Evolutionary conservation across 2,888 invertebrate species (phyloP).

Genomic region (Apeira syringaria): DNA sequence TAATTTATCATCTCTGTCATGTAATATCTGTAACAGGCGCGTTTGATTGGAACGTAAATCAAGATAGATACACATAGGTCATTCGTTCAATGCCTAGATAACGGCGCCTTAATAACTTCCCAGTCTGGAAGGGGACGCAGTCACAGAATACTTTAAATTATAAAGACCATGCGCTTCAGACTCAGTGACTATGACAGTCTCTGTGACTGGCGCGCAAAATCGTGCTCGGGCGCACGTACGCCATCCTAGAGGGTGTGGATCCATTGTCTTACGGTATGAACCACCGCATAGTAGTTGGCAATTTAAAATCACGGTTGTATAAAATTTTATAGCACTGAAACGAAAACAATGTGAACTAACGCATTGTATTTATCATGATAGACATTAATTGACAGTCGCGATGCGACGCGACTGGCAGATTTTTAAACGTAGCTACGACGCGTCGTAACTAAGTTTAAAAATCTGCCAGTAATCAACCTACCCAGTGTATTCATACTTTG

Average conservation of each 20-base stretch:
- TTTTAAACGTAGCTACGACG: too few species aligned
- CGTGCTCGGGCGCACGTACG: constrained; percentile 75
- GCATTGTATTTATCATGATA: too few species aligned
- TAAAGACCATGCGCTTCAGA: constrained; percentile 38
- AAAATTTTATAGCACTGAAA: too few species aligned
- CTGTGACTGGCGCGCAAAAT: constrained; percentile 33
- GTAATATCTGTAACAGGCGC: constrained; percentile 8
- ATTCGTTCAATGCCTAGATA: constrained; percentile 39
- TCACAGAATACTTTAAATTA: background rate
- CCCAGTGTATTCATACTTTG: too few species aligned
- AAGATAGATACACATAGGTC: constrained; percentile 28
- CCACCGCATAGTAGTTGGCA: constrained; percentile 17
- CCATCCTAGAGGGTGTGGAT: constrained; percentile 47
- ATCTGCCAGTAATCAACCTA: too few species aligned
- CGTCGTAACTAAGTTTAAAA: too few species aligned
- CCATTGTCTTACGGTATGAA: constrained; percentile 36
- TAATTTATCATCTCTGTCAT: background rate
- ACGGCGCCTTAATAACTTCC: constrained; percentile 47
- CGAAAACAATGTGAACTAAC: too few species aligned
- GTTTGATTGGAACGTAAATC: constrained; percentile 18
- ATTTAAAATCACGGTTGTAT: too few species aligned
- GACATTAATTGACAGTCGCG: too few species aligned
- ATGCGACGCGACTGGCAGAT: too few species aligned
- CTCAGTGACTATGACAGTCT: background rate
- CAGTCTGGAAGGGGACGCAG: constrained; percentile 43